phyloP scores from a whole-genome alignment of 2,888 invertebrate genomes.

The Antheraea yamamai region DNA sequence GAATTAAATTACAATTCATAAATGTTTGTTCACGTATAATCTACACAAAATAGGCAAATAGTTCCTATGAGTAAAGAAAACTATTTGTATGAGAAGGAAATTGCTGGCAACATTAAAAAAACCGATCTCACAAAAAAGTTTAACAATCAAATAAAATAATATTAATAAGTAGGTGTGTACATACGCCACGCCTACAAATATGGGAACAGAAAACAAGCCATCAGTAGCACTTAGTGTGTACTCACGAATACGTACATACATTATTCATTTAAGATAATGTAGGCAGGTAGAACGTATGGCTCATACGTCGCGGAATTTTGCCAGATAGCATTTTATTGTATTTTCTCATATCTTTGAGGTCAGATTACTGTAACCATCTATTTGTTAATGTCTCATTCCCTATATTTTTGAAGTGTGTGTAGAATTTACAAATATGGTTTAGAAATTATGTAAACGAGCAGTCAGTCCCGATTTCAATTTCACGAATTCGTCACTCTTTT shows the following conservation, averaged over 20 bases:
- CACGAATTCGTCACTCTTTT: no score
- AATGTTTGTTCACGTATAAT: no score
- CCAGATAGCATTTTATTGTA: conserved; percentile 14
- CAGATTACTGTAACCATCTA: conserved; percentile 9
- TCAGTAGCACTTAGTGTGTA: conserved; percentile 64
- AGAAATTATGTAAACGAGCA: neutral
- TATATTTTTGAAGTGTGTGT: neutral
- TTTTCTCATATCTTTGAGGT: conserved; percentile 8
- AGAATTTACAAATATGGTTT: neutral
- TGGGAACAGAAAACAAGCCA: conserved; percentile 49
- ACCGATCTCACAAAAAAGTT: neutral
- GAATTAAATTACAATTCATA: no score
- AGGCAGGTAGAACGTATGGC: conserved; percentile 23
- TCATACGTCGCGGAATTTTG: conserved; percentile 16
- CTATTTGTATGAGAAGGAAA: neutral
- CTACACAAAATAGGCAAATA: no score
- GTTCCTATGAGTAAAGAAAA: neutral
- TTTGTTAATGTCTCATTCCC: neutral
- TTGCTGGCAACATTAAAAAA: neutral
- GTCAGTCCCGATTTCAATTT: no score
- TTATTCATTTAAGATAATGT: conserved; percentile 50
- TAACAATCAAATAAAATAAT: conserved; percentile 11
- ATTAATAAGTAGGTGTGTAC: conserved; percentile 21
- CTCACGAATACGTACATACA: conserved; percentile 51
- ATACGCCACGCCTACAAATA: conserved; percentile 42